Evolutionary conservation across 2,113 vertebrate species (phyloP), one percentile per base, ranked within the genome.

Genomic region (Muntiacus reevesi): DNA sequence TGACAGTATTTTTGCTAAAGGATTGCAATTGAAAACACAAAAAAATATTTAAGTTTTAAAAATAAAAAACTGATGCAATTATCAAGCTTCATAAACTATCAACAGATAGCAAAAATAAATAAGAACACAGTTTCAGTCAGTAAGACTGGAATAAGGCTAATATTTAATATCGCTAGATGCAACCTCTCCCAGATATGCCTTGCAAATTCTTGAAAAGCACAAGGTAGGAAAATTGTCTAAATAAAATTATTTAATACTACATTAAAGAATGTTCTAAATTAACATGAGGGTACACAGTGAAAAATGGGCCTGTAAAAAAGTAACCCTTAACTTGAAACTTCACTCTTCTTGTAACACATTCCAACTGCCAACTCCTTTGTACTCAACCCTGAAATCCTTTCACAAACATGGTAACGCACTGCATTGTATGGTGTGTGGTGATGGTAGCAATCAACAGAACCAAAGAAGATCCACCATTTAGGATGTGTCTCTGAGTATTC

Each of bases 291-390:
- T 40, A 2, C 50, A 74, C 28, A 78, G 36, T 43, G 33, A 90
- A 96, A 97, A 89, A 91, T 3, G 12, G 47, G 33, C 59, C 19
- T 87, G 97, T 11, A 97, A 89, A 96, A 96, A 94, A 96, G 43
- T 60, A 93, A 93, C 2, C 36, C 57, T 30, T 94, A 62, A 95
- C 81, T 67, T 92, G 45, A 95, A 97, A 95, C 74, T 30, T 47
- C 36, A 94, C 28, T 71, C 45, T 54, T 89, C 33, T 87, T 54
- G 33, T 16, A 89, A 88, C 30, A 96, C 60, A 96, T 6, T 55
- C 74, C 43, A 95, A 87, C 3, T 50, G 62, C n/a, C 62, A 82
- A 83, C 13, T 88, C 87, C 81, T 88, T 74, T 82, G n/a, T 36
- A 94, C 7, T n/a, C 23, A 94, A 81, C 6, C 30, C 67, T 52